Evolutionary conservation across 2,888 invertebrate genomes (phyloP).

Genomic region (Epirrhoe tristata): DNA sequence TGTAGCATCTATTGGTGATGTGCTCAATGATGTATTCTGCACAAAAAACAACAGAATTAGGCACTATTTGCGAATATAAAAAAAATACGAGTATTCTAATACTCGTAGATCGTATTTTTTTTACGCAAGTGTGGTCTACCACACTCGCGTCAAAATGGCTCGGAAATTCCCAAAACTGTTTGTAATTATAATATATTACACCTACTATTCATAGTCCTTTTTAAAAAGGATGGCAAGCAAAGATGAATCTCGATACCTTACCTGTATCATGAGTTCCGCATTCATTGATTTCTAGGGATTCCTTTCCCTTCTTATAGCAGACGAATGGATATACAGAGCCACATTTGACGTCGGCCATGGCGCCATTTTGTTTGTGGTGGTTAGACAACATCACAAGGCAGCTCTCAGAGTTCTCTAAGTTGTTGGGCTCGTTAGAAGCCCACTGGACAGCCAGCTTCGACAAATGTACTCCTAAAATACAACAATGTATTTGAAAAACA

Average conservation of each 20-base stretch:
- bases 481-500: background rate
- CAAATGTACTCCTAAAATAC: conserved; percentile 40
- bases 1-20: conserved; percentile 62
- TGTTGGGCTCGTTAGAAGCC: conserved; percentile 43
- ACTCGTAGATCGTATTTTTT: no score
- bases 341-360: conserved; percentile 28
- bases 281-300: background rate
- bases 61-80: background rate
- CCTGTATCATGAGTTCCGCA: conserved; percentile 45
- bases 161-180: no score
- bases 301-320: conserved; percentile 29
- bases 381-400: conserved; percentile 38
- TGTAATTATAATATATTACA: no score
- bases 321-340: conserved; percentile 26
- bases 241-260: no score
- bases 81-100: background rate
- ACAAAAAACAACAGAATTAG: no score
- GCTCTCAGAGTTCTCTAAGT: conserved; percentile 38
- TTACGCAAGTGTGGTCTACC: no score
- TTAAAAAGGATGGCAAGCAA: no score
- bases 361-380: conserved; percentile 8
- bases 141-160: no score
- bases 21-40: no score
- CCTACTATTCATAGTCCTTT: no score
- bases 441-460: conserved; percentile 33